phyloP scores from a whole-genome alignment of 2,888 invertebrate genomes.

The Marasmarcha lunaedactyla region DNA sequence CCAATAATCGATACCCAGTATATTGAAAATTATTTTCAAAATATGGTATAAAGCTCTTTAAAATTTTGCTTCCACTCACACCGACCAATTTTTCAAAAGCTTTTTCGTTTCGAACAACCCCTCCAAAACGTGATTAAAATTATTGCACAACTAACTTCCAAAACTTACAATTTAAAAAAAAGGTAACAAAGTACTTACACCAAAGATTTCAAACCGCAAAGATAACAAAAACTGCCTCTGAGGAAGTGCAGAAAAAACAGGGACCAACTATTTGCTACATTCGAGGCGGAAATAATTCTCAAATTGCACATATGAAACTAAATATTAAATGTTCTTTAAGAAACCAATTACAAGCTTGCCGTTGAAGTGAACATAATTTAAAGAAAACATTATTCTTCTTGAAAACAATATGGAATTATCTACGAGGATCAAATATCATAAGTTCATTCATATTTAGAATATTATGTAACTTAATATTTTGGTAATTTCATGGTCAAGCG shows the following conservation, averaged over 20 bases:
- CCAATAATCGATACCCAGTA: too few relatives aligned
- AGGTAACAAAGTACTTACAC: conserved; percentile 23
- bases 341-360: neutral
- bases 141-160: too few relatives aligned
- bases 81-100: too few relatives aligned
- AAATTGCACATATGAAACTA: conserved; percentile 53
- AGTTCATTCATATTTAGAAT: conserved; percentile 33
- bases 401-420: too few relatives aligned
- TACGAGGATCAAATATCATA: conserved; percentile 29
- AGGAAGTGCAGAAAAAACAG: conserved; percentile 42
- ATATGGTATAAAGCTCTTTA: too few relatives aligned
- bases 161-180: neutral
- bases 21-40: too few relatives aligned
- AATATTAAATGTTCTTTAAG: too few relatives aligned
- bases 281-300: conserved; percentile 65
- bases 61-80: too few relatives aligned
- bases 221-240: conserved; percentile 24
- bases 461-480: conserved; percentile 39
- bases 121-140: too few relatives aligned
- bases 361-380: neutral
- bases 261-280: conserved; percentile 40
- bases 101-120: too few relatives aligned
- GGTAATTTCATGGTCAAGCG: conserved; percentile 40
- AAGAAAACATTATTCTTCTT: too few relatives aligned
- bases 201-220: conserved; percentile 36